Conservation (phyloP, 2,888 invertebrate species). For the Electrophaes corylata region DNA sequence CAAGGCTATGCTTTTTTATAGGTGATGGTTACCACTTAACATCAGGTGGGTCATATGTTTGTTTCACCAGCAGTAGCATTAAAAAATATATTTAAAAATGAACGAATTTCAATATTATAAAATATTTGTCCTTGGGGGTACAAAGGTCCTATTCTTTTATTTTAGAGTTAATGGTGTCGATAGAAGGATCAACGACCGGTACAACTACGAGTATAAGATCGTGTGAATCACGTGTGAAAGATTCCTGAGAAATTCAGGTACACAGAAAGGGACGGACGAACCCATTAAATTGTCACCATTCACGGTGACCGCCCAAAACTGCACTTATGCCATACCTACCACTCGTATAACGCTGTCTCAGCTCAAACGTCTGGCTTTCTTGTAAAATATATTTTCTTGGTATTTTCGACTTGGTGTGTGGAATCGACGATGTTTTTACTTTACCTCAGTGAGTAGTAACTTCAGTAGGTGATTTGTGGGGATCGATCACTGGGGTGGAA, state of each 20-base stretch:
- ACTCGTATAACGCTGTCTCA: slow-evolving; percentile 49
- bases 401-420: slow-evolving; percentile 42
- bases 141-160: too few relatives aligned
- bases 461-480: slow-evolving; percentile 25
- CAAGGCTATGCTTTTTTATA: too few relatives aligned
- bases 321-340: slow-evolving; percentile 43
- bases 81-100: too few relatives aligned
- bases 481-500: slow-evolving; percentile 18
- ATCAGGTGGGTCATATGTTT: too few relatives aligned
- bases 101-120: too few relatives aligned
- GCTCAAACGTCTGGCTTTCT: slow-evolving; percentile 39
- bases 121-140: too few relatives aligned
- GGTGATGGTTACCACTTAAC: too few relatives aligned
- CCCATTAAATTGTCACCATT: slow-evolving; percentile 61
- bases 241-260: slow-evolving; percentile 50
- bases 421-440: slow-evolving; percentile 44
- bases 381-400: slow-evolving; percentile 29
- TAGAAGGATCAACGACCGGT: too few relatives aligned
- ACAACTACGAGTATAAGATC: not conserved
- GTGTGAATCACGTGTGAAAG: slow-evolving; percentile 11
- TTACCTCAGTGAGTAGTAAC: slow-evolving; percentile 35
- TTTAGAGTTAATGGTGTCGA: too few relatives aligned
- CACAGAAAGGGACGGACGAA: slow-evolving; percentile 62
- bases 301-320: slow-evolving; percentile 55
- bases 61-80: too few relatives aligned